Evolutionary conservation across 2,888 invertebrate species (phyloP), one percentile per base, ranked within the genome.

Genomic region (Leucozona laternaria): DNA sequence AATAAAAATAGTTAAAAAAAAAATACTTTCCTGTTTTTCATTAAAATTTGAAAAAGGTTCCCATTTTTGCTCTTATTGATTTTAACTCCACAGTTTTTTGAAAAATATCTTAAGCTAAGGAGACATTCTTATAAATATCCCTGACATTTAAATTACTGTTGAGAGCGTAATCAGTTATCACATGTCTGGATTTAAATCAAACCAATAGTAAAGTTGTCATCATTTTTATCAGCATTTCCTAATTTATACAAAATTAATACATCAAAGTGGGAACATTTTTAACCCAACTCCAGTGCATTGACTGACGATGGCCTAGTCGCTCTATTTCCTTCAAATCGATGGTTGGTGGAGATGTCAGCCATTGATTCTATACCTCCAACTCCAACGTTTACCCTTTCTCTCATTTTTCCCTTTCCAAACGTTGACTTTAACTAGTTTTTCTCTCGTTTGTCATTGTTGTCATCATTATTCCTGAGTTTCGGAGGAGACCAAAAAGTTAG

Each of bases 401-500:
- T 37, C 45, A 57, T 34, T 31, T 64, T 60, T 22, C 50, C 37
- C 13, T 15, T 13, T 4, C 34, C 37, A 8, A 53, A 55, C 43
- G 64, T 57, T 79, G 58, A 78, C 64, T 55, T 58, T 73, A 66
- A 82, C 86, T 79, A 82, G 86, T 86, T 86, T 68, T 86, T 71
- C 66, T 75, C 79, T 82, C 86, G 81, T 86, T 86, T 82, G 82
- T 82, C 86, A 86, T 82, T 70, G 64, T 79, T 86, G 79, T 82
- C 82, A 82, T 82, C 86, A 82, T 82, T 78, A 86, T 86, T 86
- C 71, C 78, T 75, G 48, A 58, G 71, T 82, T 78, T 79, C 64
- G 73, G 73, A 77, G 73, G 73, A 77, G 64, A 66, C 17, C 45
- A 70, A 40, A 70, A 40, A 73, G 78, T 70, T 76, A 64, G 80